Evolutionary conservation across 2,113 vertebrate genomes (phyloP), one percentile per base, ranked within the genome.

Genomic region (Macaca nemestrina): DNA sequence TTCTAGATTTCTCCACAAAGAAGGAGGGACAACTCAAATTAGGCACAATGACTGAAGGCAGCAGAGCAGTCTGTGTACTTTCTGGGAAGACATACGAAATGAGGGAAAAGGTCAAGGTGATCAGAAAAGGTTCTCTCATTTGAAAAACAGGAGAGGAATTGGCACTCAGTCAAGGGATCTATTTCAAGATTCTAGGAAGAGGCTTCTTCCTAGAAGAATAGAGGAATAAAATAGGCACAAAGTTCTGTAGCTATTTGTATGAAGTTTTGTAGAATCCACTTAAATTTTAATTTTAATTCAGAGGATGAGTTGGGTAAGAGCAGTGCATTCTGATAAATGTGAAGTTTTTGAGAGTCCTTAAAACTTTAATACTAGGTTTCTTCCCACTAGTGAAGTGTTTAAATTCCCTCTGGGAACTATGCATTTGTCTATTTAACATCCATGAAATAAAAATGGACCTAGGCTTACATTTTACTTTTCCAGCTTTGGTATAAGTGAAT

Each of bases 401-500:
- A 57, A 78, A 73, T 90, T 86, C 61, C 82, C 45, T 43, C 8
- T 93, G 79, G 89, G 73, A 95, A 87, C 45, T 45, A 20, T 45
- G 30, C 35, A 23, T 76, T 78, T 93, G 9, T 91, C 85, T 78
- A 43, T 48, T 93, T 89, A 64, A 75, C 38, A 67, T 30, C 55
- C 20, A 48, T 27, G 18, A 78, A 68, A 23, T 30, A n/a, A 94
- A 92, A 95, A 52, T 1, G 48, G 64, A 57, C 23, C 48, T 50
- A 25, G 75, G 64, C 70, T 96, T 94, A 86, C 38, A 88, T 82
- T 67, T 79, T 17, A 80, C 40, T 94, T 93, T 94, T 25, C 61
- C 81, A 90, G 80, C 78, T 78, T 82, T n/a, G 73, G 45, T 93
- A 88, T 83, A 84, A 97, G 92, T 18, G 89, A 97, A 90, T 67